Conservation (phyloP, 2,888 invertebrate species). For the Pycnomerus fuliginosus region DNA sequence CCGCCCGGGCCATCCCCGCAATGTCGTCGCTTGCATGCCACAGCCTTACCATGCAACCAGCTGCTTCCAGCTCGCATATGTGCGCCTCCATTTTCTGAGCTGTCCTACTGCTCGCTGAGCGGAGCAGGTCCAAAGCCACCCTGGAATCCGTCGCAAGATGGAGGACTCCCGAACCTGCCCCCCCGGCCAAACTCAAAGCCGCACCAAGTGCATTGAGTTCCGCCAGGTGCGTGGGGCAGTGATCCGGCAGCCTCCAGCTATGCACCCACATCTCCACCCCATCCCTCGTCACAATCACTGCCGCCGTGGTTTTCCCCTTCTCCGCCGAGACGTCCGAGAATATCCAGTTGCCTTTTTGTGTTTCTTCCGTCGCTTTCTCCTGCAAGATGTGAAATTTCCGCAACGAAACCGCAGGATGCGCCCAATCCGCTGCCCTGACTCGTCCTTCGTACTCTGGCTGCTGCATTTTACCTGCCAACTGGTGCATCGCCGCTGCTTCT, state of each 20-base stretch:
- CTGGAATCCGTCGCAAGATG: conserved; percentile 15
- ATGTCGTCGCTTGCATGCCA: too few relatives aligned
- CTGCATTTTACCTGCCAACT: background rate
- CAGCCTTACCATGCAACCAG: conserved; percentile 1
- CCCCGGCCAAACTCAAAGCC: conserved; percentile 1
- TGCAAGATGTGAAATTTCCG: background rate
- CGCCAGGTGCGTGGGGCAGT: conserved; percentile 11
- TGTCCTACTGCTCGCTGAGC: conserved; percentile 3
- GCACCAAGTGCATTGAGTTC: conserved; percentile 12
- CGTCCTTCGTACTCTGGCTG: background rate
- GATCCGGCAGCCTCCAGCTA: too few relatives aligned
- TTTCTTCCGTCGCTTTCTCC: background rate
- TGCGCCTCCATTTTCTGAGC: conserved; percentile 2
- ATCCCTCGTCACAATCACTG: background rate
- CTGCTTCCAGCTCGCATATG: background rate
- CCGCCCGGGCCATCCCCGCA: background rate
- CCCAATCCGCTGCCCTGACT: background rate
- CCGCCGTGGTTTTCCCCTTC: background rate
- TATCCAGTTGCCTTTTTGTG: too few relatives aligned
- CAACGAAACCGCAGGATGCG: conserved; percentile 3
- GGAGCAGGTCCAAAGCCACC: conserved; percentile 11
- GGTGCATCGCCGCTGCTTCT: conserved; percentile 5
- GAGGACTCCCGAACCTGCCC: background rate
- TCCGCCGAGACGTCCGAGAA: conserved; percentile 1
- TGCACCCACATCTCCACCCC: too few relatives aligned